A percentile compares a stretch with the other conserved stretches of the same genome.
phyloP scores from a whole-genome alignment of 2,888 invertebrate genomes.

The Embidobia sp. region DNA sequence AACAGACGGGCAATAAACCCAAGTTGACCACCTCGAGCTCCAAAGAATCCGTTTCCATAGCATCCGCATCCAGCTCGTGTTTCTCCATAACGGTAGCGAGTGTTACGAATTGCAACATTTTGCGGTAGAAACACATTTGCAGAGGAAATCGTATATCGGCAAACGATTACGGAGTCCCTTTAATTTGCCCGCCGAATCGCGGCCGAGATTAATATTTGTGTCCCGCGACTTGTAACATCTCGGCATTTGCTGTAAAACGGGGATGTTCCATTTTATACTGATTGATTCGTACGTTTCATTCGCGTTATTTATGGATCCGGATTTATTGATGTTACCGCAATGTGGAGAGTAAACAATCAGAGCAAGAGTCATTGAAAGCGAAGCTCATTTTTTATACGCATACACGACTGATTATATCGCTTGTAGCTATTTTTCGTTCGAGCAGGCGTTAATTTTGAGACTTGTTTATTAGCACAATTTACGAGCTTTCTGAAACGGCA shows the following conservation, averaged over 20 bases:
- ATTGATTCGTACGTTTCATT: too few relatives aligned
- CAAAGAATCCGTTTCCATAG: constrained; percentile 78
- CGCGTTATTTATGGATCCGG: neutral
- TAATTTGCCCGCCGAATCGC: constrained; percentile 21
- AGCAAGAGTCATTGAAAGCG: constrained; percentile 18
- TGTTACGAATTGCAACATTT: constrained; percentile 72
- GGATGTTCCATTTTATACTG: too few relatives aligned
- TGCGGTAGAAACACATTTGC: constrained; percentile 60
- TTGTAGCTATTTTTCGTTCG: too few relatives aligned
- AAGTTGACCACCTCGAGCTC: constrained; percentile 76
- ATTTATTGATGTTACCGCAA: constrained; percentile 3
- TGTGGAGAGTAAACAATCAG: constrained; percentile 17
- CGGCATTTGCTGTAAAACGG: neutral
- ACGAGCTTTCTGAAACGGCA: too few relatives aligned
- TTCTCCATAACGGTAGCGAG: constrained; percentile 76
- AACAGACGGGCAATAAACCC: too few relatives aligned
- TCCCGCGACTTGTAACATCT: constrained; percentile 11
- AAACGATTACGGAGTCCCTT: constrained; percentile 45
- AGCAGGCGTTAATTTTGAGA: too few relatives aligned
- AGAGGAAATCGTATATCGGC: constrained; percentile 39
- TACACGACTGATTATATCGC: too few relatives aligned
- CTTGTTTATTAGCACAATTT: too few relatives aligned
- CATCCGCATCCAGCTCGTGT: constrained; percentile 72
- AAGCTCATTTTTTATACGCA: constrained; percentile 23
- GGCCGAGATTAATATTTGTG: constrained; percentile 35